A percentile compares a stretch with the other conserved stretches of the same genome.
These are phyloP conservation scores for Ara ararauna DNA, from an alignment of 2,797 vertebrate genomes.

Conservation along the genomic window DNA sequence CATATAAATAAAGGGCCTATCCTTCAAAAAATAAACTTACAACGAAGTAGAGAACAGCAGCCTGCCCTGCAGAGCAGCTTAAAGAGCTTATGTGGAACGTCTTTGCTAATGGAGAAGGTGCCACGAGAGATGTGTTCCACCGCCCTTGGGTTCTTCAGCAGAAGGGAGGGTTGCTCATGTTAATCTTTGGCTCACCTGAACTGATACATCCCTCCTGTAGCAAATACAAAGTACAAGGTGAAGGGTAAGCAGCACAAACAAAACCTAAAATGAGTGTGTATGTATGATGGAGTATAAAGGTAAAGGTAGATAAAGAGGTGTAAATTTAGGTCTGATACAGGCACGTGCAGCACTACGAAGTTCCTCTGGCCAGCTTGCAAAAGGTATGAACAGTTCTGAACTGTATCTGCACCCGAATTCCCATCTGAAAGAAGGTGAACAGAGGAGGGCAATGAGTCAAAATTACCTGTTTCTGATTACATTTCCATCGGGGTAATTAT, in stretches of 20 bases:
- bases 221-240: not conserved
- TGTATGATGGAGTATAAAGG: not conserved
- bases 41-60: not conserved
- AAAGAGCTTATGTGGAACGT: not conserved
- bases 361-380: not conserved
- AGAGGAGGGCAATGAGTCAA: not conserved
- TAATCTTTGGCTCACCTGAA: not conserved
- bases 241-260: not conserved
- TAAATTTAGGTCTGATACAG: not conserved
- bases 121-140: not conserved
- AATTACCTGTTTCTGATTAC: not conserved
- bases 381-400: not conserved
- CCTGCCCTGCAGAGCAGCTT: not conserved
- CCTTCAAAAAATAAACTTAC: not conserved
- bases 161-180: not conserved
- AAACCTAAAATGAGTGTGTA: not conserved
- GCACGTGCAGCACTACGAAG: not conserved
- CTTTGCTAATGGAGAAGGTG: not conserved
- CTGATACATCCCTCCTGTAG: not conserved
- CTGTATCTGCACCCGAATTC: rapidly evolving
- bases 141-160: not conserved
- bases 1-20: not conserved
- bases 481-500: not conserved
- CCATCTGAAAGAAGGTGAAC: not conserved
- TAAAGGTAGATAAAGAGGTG: not conserved